Conservation (phyloP, 2,113 vertebrate species). For the Columbina picui region DNA sequence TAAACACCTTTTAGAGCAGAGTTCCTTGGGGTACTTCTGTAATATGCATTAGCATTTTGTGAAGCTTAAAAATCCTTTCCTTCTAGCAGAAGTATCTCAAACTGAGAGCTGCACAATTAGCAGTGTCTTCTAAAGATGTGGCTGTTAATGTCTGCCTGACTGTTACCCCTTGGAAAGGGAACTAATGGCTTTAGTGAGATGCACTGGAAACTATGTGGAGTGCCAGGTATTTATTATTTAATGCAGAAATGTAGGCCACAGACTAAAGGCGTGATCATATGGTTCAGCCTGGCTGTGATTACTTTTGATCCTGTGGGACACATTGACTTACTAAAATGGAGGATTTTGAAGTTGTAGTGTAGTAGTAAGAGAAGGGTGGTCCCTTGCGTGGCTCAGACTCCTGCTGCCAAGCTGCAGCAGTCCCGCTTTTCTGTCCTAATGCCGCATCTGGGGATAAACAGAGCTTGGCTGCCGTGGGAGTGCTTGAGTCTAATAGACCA, state of each 20-base stretch:
- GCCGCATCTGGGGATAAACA: fast-evolving
- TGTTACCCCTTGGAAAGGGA: constrained; percentile 20
- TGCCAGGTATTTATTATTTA: constrained; percentile 68
- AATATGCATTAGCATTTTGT: constrained; percentile 17
- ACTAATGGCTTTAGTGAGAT: constrained; percentile 37
- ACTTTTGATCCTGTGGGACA: constrained; percentile 33
- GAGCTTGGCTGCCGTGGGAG: fast-evolving
- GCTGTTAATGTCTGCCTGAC: constrained; percentile 48
- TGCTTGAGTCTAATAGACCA: neutral
- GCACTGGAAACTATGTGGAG: constrained; percentile 35
- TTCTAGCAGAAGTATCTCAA: constrained; percentile 6
- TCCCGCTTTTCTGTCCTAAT: neutral
- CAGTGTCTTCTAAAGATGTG: constrained; percentile 29
- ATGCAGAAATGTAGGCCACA: constrained; percentile 59
- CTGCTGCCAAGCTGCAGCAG: neutral
- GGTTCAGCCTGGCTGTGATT: constrained; percentile 19
- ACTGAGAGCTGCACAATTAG: constrained; percentile 46
- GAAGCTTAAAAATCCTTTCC: constrained; percentile 46
- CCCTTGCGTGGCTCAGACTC: neutral
- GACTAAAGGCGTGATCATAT: neutral
- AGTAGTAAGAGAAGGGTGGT: neutral
- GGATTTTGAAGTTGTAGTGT: neutral
- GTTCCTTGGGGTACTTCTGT: neutral
- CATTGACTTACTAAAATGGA: neutral
- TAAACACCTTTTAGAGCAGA: neutral